Evolutionary conservation across 2,113 vertebrate genomes (phyloP).

Genomic region (Pseudopodoces humilis): DNA sequence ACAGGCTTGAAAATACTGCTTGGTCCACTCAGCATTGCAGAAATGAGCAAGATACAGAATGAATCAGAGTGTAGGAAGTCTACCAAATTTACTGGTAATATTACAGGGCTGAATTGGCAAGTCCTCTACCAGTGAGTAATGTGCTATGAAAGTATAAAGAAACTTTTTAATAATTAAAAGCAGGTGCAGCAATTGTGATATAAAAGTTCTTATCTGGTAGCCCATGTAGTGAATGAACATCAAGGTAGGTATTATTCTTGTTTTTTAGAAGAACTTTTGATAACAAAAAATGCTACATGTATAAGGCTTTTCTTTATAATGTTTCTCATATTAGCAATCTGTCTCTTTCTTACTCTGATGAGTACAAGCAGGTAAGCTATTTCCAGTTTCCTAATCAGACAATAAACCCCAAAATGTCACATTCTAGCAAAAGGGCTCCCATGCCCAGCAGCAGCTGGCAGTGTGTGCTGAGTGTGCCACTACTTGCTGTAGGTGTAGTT

Average conservation of each 20-base stretch:
- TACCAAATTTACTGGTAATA: background rate
- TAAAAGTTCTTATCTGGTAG: background rate
- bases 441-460: rapidly evolving
- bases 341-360: background rate
- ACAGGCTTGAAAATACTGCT: background rate
- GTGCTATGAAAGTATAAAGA: background rate
- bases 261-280: background rate
- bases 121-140: background rate
- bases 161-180: background rate
- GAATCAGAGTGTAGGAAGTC: background rate
- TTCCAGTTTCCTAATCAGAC: background rate
- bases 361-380: background rate
- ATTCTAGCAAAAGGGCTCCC: background rate
- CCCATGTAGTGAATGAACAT: background rate
- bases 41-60: background rate
- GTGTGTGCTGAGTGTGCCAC: background rate
- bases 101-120: background rate
- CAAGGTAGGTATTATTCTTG: background rate
- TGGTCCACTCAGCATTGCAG: background rate
- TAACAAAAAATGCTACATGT: background rate
- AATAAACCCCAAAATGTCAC: background rate
- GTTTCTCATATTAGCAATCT: background rate
- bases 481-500: background rate
- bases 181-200: background rate
- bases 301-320: background rate